phyloP scores from a whole-genome alignment of 2,888 invertebrate species.

The Ganaspis brasiliensis region DNA sequence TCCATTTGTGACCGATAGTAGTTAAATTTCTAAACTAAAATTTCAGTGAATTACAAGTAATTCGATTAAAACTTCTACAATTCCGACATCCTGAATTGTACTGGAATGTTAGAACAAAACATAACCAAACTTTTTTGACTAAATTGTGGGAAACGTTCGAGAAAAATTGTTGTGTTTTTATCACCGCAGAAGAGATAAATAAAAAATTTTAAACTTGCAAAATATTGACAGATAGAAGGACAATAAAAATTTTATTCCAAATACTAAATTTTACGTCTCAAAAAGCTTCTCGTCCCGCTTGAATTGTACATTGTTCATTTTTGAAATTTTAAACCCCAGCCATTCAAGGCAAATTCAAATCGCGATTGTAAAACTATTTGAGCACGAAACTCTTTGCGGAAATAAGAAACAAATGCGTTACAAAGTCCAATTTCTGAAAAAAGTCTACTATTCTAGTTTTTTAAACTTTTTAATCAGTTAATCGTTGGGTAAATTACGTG shows the following conservation, averaged over 20 bases:
- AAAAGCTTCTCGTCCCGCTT: slow-evolving; percentile 73
- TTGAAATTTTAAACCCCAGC: slow-evolving; percentile 79
- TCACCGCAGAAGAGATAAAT: not conserved
- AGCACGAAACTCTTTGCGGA: not conserved
- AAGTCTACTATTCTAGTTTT: slow-evolving; percentile 53
- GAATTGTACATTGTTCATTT: slow-evolving; percentile 78
- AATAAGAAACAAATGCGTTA: slow-evolving; percentile 46
- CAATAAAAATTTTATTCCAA: slow-evolving; percentile 26
- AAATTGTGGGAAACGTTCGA: slow-evolving; percentile 62
- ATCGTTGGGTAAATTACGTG: slow-evolving; percentile 76
- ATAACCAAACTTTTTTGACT: slow-evolving; percentile 73
- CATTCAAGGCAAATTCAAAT: slow-evolving; percentile 68
- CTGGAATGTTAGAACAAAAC: slow-evolving; percentile 60
- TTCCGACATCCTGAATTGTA: slow-evolving; percentile 45
- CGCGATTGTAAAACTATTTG: slow-evolving; percentile 53
- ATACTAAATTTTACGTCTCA: slow-evolving; percentile 59
- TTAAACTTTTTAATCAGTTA: slow-evolving; percentile 57
- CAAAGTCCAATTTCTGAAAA: slow-evolving; percentile 52
- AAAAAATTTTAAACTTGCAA: not conserved
- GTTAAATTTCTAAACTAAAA: not conserved
- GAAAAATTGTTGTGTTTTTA: not conserved
- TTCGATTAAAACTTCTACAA: slow-evolving; percentile 39
- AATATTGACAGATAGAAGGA: not conserved
- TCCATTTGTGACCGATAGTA: not conserved
- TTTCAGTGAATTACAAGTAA: slow-evolving; percentile 16